phyloP scores from a whole-genome alignment of 1,140 invertebrate species.

The Ceratosolen fusciceps region DNA sequence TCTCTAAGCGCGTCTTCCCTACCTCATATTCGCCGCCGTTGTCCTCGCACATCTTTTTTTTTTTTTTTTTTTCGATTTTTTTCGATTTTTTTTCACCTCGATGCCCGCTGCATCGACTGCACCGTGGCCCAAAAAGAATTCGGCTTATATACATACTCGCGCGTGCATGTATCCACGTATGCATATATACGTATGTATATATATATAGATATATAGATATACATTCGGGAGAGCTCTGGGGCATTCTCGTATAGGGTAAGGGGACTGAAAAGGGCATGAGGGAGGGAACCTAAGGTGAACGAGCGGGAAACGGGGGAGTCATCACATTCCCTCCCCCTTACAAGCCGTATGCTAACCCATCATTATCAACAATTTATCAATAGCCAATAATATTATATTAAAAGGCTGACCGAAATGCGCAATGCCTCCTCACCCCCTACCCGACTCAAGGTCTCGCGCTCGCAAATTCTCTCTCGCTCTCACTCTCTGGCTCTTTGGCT shows the following conservation, averaged over 20 bases:
- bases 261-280: conserved; percentile 21
- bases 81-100: not conserved
- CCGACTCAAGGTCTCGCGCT: conserved; percentile 4
- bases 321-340: conserved; percentile 48
- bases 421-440: conserved; percentile 13
- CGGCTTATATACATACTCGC: not conserved
- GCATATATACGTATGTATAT: conserved; percentile 2
- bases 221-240: conserved; percentile 38
- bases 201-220: conserved; percentile 8
- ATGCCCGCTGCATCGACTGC: not conserved
- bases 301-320: conserved; percentile 36
- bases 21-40: conserved; percentile 14
- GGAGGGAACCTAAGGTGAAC: not conserved
- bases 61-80: no score
- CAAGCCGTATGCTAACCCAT: conserved; percentile 62
- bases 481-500: no score
- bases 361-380: conserved; percentile 74
- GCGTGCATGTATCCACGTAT: not conserved
- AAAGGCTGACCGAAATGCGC: conserved; percentile 59
- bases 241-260: conserved; percentile 28
- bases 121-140: not conserved
- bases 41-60: conserved; percentile 19
- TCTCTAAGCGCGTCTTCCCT: conserved; percentile 33
- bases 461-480: not conserved
- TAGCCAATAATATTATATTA: conserved; percentile 74